phyloP scores from a whole-genome alignment of 2,797 vertebrate species.

The Adelosebastes latens region DNA sequence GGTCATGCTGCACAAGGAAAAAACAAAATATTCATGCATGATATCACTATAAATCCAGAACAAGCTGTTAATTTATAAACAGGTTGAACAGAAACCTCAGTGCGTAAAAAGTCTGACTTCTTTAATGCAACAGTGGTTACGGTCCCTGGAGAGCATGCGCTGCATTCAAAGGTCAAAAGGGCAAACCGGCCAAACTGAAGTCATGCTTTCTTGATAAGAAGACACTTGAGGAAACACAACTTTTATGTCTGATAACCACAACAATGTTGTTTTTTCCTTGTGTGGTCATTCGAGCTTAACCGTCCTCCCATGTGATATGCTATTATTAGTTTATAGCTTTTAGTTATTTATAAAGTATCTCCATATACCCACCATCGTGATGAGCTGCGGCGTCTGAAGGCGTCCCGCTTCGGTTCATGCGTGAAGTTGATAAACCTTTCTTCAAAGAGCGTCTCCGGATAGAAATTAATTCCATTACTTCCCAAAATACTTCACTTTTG shows the following conservation, averaged over 20 bases:
- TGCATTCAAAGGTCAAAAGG: slow-evolving; percentile 19
- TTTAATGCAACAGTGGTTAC: not conserved
- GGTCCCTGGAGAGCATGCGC: not conserved
- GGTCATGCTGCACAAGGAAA: not conserved
- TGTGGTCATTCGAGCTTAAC: not conserved
- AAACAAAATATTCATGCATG: not conserved
- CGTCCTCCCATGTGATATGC: not conserved
- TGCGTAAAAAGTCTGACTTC: not conserved
- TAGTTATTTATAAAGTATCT: not conserved
- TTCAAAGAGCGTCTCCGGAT: slow-evolving; percentile 45
- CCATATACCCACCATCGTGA: slow-evolving; percentile 64
- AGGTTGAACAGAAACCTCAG: not conserved
- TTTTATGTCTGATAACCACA: not conserved
- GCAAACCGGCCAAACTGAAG: slow-evolving; percentile 12
- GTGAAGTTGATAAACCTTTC: slow-evolving; percentile 40
- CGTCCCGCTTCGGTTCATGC: slow-evolving; percentile 51
- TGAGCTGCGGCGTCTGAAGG: slow-evolving; percentile 34
- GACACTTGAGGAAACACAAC: not conserved
- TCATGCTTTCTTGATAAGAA: slow-evolving; percentile 22
- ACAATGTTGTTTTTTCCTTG: not conserved
- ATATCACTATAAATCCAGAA: not conserved
- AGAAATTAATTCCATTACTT: slow-evolving; percentile 58
- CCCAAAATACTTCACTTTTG: slow-evolving; percentile 8
- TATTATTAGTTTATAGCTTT: not conserved
- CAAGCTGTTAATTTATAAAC: not conserved